phyloP scores from a whole-genome alignment of 2,113 vertebrate genomes.

The Serinus canaria region DNA sequence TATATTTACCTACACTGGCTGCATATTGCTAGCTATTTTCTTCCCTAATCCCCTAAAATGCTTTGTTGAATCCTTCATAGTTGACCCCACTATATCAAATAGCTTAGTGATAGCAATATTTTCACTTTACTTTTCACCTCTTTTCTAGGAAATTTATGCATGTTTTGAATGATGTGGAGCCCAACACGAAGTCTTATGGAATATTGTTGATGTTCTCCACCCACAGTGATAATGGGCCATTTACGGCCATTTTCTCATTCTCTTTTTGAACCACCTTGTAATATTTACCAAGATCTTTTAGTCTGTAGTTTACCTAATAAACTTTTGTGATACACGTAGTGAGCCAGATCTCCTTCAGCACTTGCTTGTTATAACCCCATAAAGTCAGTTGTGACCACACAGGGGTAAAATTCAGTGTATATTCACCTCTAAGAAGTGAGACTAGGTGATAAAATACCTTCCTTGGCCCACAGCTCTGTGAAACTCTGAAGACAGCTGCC shows the following conservation, averaged over 20 bases:
- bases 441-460: not conserved
- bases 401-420: not conserved
- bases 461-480: not conserved
- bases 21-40: not conserved
- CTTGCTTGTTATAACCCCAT: not conserved
- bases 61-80: not conserved
- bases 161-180: not conserved
- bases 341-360: not conserved
- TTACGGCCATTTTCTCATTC: not conserved
- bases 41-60: not conserved
- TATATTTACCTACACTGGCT: not conserved
- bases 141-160: not conserved
- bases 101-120: not conserved
- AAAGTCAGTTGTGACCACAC: not conserved
- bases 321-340: not conserved
- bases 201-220: not conserved
- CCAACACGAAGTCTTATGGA: not conserved
- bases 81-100: not conserved
- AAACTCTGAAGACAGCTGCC: not conserved
- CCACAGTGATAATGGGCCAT: not conserved
- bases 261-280: not conserved
- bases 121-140: not conserved
- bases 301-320: not conserved
- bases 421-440: not conserved
- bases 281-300: not conserved